Conservation (phyloP, 2,888 invertebrate genomes). For the Melanargia galathea region DNA sequence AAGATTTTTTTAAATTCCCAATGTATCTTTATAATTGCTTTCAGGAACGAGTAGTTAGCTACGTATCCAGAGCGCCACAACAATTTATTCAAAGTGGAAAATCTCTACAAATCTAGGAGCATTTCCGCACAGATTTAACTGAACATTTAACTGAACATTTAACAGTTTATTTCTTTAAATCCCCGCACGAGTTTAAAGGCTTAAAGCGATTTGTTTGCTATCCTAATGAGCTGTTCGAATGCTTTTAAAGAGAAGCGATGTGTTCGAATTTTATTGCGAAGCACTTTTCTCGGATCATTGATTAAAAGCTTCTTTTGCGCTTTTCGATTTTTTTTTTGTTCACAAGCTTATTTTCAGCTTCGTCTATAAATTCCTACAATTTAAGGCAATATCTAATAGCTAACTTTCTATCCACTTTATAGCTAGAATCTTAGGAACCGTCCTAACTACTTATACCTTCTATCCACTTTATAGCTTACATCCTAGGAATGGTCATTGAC, state of each 20-base stretch:
- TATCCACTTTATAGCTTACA: no score
- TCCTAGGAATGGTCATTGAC: no score
- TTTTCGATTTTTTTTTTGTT: no score
- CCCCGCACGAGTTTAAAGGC: background rate
- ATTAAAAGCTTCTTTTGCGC: background rate
- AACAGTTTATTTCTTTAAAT: constrained; percentile 11
- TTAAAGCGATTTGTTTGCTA: constrained; percentile 18
- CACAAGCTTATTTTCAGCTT: no score
- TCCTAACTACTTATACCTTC: no score
- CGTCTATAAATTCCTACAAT: no score
- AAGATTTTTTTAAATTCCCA: no score
- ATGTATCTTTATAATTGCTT: no score
- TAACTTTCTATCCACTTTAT: no score
- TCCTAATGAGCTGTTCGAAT: constrained; percentile 18
- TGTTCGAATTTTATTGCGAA: background rate
- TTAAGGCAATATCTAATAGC: no score
- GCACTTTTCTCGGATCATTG: background rate
- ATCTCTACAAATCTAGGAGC: background rate
- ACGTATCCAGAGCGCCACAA: background rate
- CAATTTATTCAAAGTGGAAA: background rate
- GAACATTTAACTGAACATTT: constrained; percentile 14
- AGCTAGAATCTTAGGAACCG: no score
- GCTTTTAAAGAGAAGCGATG: background rate
- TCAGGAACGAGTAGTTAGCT: no score
- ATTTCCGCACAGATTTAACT: constrained; percentile 7